A percentile compares a stretch with the other conserved stretches of the same genome.
These are phyloP conservation scores for Leuciscus idus DNA, from an alignment of 2,113 vertebrate genomes.

Conservation along the genomic window DNA sequence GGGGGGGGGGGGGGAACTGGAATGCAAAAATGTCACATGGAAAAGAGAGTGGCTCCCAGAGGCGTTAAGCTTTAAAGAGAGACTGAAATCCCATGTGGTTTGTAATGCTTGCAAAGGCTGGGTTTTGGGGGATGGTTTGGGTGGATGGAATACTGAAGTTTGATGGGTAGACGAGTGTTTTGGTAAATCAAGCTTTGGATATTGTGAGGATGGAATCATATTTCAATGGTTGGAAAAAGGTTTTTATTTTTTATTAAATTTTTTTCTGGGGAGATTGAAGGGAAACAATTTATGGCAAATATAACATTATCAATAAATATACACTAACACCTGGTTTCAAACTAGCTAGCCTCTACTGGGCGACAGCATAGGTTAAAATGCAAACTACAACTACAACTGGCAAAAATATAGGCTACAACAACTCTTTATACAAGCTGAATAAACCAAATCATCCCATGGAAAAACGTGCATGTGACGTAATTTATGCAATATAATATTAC, in stretches of 20 bases:
- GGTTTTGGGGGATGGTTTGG: not conserved
- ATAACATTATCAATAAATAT: not conserved
- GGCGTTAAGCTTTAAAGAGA: conserved; percentile 78
- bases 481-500: not conserved
- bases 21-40: conserved; percentile 76
- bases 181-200: not conserved
- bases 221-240: not conserved
- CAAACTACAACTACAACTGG: not conserved
- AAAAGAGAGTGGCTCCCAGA: conserved; percentile 74
- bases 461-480: not conserved
- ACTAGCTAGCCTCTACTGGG: not conserved
- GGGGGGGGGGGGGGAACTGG: too few relatives aligned
- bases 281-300: not conserved
- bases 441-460: not conserved
- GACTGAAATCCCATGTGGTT: conserved; percentile 77
- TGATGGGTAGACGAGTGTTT: conserved; percentile 1
- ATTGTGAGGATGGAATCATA: not conserved
- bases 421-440: not conserved
- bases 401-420: too few relatives aligned
- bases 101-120: conserved; percentile 77
- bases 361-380: not conserved
- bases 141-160: not conserved
- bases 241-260: too few relatives aligned
- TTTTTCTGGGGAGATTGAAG: not conserved
- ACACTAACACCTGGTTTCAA: not conserved